Evolutionary conservation across 2,113 vertebrate species (phyloP), one percentile per base, ranked within the genome.

Genomic region (Tringa solitaria): DNA sequence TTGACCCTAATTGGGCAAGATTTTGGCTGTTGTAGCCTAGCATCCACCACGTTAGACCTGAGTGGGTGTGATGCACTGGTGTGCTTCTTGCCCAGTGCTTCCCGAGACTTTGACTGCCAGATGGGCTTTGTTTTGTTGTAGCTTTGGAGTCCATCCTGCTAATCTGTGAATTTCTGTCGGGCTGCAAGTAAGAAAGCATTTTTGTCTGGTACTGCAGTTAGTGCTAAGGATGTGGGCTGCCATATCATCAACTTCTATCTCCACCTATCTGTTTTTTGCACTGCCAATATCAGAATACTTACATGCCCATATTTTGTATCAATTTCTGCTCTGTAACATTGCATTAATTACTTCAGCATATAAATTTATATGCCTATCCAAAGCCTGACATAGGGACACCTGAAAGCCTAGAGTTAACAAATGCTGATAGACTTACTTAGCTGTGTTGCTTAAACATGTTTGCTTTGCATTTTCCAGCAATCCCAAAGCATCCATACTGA

Each of bases 381-480:
- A 35, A 95, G 28, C 27, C 24, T 2, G 4, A 18, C 19, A 1
- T 1, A 39, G 19, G 53, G 39, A 41, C 64, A 74, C 30, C 10
- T 74, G 22, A 84, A 90, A 69, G 41, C 41, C 22, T 57, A 3
- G 19, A 77, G 15, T 76, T 90, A 70, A 33, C 20, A 69, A 63
- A 35, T 81, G 33, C 39, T 70, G 22, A 10, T 64, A 65, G 41
- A 17, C 53, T 65, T 59, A 27, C 3, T 89, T 73, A 86, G 63
- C 41, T 46, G 0, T 63, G 28, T 78, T 68, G 23, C 16, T 72
- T 95, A 59, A 94, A 87, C 20, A 4, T 30, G 56, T 82, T 95
- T 92, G 61, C 77, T 93, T 91, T 96, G 81, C 60, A 22, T 91
- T 93, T 96, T 89, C 17, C 24, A 27, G 64, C 6, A 0, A 45